Percentiles rank a stretch among this genome's conserved stretches.
These are phyloP conservation scores for Tapirus terrestris DNA, from an alignment of 2,113 vertebrate species.

Conservation along the genomic window DNA sequence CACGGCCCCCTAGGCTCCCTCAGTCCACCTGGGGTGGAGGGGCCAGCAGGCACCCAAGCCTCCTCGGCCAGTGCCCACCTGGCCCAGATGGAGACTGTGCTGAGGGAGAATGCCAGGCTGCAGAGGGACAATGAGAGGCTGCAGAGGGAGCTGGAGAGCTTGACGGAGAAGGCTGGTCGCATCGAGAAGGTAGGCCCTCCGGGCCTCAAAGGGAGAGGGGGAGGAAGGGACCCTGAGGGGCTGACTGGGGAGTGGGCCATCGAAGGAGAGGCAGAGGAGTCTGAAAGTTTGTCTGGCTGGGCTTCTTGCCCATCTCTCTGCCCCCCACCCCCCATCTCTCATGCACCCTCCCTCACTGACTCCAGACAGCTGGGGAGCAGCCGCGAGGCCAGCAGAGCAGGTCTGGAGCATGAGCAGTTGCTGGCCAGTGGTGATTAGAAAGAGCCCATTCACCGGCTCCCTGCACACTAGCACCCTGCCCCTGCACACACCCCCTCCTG, in stretches of 20 bases:
- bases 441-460: slow-evolving; percentile 83
- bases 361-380: slow-evolving; percentile 84
- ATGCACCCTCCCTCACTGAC: neutral
- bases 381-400: slow-evolving; percentile 1
- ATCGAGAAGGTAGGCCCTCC: slow-evolving; percentile 93
- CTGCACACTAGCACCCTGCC: slow-evolving; percentile 66
- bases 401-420: slow-evolving; percentile 74
- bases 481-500: slow-evolving; percentile 55
- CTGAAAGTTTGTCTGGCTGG: neutral
- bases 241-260: neutral
- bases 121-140: slow-evolving; percentile 88
- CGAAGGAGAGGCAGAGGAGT: neutral
- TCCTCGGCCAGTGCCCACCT: slow-evolving; percentile 77
- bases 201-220: neutral
- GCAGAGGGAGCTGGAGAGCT: slow-evolving; percentile 88
- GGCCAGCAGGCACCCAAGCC: slow-evolving; percentile 76
- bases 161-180: slow-evolving; percentile 88
- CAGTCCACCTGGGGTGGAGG: slow-evolving; percentile 86
- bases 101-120: slow-evolving; percentile 93
- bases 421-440: slow-evolving; percentile 76
- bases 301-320: neutral
- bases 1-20: slow-evolving; percentile 84
- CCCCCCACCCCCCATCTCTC: neutral
- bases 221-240: neutral
- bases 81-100: slow-evolving; percentile 88